A percentile compares a stretch with the other conserved stretches of the same genome.
These are phyloP conservation scores for Clarias macrocephalus DNA, from an alignment of 2,113 vertebrate species.

Conservation along the genomic window DNA sequence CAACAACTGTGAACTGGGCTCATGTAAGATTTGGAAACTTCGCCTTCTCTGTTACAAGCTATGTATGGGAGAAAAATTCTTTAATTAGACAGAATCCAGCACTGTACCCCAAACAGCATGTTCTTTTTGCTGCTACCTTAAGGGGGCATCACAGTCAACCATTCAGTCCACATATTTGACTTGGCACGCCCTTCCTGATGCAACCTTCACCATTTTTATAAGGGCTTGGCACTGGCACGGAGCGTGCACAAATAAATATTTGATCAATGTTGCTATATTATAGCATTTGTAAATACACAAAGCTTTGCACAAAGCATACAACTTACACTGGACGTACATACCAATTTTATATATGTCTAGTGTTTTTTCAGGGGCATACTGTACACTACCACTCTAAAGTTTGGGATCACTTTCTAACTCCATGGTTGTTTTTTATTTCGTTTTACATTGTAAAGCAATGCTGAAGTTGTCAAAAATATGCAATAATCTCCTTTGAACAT, in stretches of 20 bases:
- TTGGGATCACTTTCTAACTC: too few species aligned
- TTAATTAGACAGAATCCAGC: neutral
- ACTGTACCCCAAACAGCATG: neutral
- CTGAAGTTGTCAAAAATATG: too few species aligned
- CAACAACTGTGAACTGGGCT: neutral
- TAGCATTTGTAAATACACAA: neutral
- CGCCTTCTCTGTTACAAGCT: neutral
- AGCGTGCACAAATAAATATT: neutral
- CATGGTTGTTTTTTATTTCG: too few species aligned
- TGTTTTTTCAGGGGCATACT: neutral
- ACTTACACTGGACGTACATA: neutral
- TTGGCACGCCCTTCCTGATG: too few species aligned
- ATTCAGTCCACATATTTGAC: too few species aligned
- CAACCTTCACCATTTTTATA: too few species aligned
- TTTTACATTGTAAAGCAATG: too few species aligned
- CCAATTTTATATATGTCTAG: neutral
- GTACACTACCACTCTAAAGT: neutral
- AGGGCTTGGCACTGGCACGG: too few species aligned
- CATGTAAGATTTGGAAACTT: neutral
- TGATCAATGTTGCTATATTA: neutral
- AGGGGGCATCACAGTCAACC: too few species aligned
- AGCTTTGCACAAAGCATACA: neutral
- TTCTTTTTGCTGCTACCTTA: too few species aligned
- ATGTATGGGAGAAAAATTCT: neutral
- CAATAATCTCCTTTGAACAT: too few species aligned